These are phyloP conservation scores for Carlito syrichta DNA, from an alignment of 2,113 vertebrate genomes.

Conservation along the genomic window DNA sequence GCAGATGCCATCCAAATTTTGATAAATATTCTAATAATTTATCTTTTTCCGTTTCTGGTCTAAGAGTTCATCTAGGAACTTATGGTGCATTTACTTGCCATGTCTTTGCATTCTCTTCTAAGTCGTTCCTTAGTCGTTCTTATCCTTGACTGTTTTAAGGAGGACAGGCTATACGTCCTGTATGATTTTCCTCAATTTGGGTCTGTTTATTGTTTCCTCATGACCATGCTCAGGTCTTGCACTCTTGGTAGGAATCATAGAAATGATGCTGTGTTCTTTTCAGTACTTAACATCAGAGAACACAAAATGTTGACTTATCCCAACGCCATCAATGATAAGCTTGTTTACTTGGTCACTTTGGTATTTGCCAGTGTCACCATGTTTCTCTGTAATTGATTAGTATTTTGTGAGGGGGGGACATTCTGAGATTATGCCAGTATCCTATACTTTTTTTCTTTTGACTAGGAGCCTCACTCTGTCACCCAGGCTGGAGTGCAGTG, in stretches of 20 bases:
- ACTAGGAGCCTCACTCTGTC: too few species aligned
- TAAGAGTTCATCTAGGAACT: neutral
- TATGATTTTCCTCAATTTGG: neutral
- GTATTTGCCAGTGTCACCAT: neutral
- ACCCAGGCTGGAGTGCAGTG: too few species aligned
- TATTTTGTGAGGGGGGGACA: neutral
- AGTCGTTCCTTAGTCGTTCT: neutral
- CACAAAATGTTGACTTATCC: neutral
- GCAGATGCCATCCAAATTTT: neutral
- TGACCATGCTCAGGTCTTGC: neutral
- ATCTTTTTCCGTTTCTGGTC: neutral
- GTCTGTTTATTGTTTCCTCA: neutral
- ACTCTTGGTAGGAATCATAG: neutral
- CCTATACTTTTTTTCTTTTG: too few species aligned
- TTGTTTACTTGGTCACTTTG: neutral
- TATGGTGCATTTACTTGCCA: neutral
- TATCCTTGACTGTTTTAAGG: neutral
- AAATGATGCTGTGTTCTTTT: neutral
- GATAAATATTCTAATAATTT: neutral
- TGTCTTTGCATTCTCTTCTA: neutral
- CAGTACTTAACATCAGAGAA: neutral
- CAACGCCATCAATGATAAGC: neutral
- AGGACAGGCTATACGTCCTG: neutral
- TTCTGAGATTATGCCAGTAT: neutral
- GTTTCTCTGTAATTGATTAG: neutral